Conservation (phyloP, 2,797 vertebrate genomes). For the Adrianichthys oophorus region DNA sequence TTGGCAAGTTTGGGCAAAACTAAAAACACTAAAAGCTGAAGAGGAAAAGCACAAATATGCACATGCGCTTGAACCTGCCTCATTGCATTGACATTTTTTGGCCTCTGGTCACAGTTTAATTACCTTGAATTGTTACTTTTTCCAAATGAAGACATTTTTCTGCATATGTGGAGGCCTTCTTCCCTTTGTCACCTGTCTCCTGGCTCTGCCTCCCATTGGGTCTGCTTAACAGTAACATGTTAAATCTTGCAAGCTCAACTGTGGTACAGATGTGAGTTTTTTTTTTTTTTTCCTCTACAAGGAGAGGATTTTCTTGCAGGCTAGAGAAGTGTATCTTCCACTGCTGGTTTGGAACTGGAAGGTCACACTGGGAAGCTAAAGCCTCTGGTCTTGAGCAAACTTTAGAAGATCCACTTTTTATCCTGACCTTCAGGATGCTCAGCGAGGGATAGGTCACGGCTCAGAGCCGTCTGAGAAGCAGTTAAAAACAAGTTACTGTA, state of each 20-base stretch:
- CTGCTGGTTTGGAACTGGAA: constrained; percentile 60
- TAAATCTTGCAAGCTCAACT: constrained; percentile 32
- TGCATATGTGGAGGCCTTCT: background rate
- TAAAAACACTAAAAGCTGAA: constrained; percentile 15
- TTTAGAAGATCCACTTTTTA: constrained; percentile 48
- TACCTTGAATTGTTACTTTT: constrained; percentile 18
- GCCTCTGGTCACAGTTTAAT: constrained; percentile 64
- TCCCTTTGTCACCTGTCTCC: background rate
- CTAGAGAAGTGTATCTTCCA: constrained; percentile 60
- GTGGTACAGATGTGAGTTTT: constrained; percentile 30
- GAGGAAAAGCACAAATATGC: constrained; percentile 44
- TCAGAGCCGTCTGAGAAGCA: constrained; percentile 54
- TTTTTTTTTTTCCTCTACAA: constrained; percentile 13
- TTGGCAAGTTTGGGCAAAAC: constrained; percentile 51
- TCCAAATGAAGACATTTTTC: background rate
- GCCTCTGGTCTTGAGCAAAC: constrained; percentile 41
- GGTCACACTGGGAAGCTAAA: constrained; percentile 63
- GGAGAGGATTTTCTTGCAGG: constrained; percentile 59
- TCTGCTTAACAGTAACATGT: constrained; percentile 13
- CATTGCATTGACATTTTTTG: constrained; percentile 39
- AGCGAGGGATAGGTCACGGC: constrained; percentile 63
- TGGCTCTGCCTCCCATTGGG: background rate
- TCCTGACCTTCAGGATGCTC: constrained; percentile 61
- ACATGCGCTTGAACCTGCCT: constrained; percentile 48
- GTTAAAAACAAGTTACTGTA: constrained; percentile 45